These are phyloP conservation scores for Ornithoptera alexandrae DNA, from an alignment of 2,888 invertebrate species.

Conservation along the genomic window DNA sequence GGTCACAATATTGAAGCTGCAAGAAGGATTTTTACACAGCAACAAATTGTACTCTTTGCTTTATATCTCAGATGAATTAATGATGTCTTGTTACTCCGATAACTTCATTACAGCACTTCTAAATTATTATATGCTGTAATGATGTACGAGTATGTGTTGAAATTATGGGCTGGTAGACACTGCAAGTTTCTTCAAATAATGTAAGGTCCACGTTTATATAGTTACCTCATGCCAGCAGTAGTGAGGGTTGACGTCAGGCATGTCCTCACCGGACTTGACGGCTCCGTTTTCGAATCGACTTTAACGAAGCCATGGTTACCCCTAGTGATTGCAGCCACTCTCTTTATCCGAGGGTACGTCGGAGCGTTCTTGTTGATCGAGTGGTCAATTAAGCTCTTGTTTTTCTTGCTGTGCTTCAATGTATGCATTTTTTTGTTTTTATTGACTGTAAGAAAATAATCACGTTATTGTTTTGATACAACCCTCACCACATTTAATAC, in stretches of 20 bases:
- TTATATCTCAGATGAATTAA: too few species aligned
- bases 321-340: background rate
- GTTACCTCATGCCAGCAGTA: slow-evolving; percentile 1
- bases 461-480: background rate
- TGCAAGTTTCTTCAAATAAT: background rate
- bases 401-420: slow-evolving; percentile 30
- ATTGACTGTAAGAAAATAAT: slow-evolving; percentile 4
- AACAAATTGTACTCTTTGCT: too few species aligned
- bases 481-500: too few species aligned
- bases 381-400: slow-evolving; percentile 2
- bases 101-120: too few species aligned
- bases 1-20: too few species aligned
- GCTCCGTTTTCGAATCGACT: background rate
- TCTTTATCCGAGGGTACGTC: slow-evolving; percentile 1
- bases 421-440: slow-evolving; percentile 24
- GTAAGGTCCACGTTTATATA: background rate
- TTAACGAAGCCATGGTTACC: background rate
- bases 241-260: background rate
- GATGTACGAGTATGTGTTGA: too few species aligned
- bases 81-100: too few species aligned
- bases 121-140: too few species aligned
- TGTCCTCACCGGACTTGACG: background rate
- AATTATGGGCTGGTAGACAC: background rate
- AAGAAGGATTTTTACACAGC: too few species aligned
- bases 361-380: slow-evolving; percentile 8